Evolutionary conservation across 2,797 vertebrate genomes (phyloP), one percentile per base, ranked within the genome.

Genomic region (Loriculus beryllinus): DNA sequence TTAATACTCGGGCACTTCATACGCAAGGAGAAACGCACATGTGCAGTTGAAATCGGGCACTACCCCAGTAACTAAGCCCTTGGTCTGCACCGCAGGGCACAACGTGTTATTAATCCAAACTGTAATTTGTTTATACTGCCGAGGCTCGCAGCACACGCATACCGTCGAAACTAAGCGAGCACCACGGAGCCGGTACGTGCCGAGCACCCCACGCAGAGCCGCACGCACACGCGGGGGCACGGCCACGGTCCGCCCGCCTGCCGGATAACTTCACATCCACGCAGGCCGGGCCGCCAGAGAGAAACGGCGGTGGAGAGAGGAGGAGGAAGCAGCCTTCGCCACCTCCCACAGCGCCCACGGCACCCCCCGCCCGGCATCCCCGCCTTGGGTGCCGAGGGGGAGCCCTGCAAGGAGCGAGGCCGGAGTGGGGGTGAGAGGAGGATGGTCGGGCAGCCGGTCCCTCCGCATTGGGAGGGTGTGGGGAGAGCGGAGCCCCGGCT

Each of bases 221-320:
- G 78, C 62, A 31, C 6, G 43, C 69, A 77, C 78, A 74, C 21
- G 42, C 54, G 77, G 69, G 70, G 12, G 33, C 60, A 23, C 29
- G 88, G 90, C n/a, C 71, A 8, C 86, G 62, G 47, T 12, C 35
- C 23, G 56, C 57, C n/a, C n/a, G n/a, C n/a, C 90, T 77, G 42
- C 86, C 2, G 48, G 75, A 59, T 87, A 88, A 85, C 93, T 96
- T 76, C 94, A 92, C 95, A 86, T 70, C 71, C 70, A 49, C 65
- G 77, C 68, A 83, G 93, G 92, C 82, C 77, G 45, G 51, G 72
- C 69, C 63, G 37, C 7, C 68, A 28, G 52, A 2, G 25, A 23
- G 26, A 54, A 72, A 75, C 76, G 56, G 74, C 78, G 75, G 64
- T 4, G 63, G 82, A 92, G 78, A 54, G 42, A 57, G 62, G 48